These are phyloP conservation scores for Menidia beryllina DNA, from an alignment of 2,113 vertebrate species.

Conservation along the genomic window DNA sequence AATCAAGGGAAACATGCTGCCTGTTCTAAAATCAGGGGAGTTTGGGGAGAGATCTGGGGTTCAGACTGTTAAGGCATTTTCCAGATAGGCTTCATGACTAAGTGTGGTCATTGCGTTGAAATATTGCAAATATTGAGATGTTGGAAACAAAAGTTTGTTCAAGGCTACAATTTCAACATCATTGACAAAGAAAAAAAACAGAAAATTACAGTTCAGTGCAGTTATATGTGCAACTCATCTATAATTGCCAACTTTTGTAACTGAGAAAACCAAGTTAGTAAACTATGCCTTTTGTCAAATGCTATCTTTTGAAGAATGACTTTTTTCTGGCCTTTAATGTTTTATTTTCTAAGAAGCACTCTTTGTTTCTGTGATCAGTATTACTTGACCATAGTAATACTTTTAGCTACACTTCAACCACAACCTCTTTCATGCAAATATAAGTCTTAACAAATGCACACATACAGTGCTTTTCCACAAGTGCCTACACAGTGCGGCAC, in stretches of 20 bases:
- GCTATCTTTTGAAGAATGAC: background rate
- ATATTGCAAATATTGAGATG: conserved; percentile 46
- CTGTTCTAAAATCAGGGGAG: conserved; percentile 42
- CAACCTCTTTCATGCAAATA: background rate
- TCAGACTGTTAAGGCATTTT: conserved; percentile 45
- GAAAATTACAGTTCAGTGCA: too few species aligned
- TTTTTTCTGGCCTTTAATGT: background rate
- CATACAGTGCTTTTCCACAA: too few species aligned
- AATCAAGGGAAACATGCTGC: conserved; percentile 69
- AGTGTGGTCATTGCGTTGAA: conserved; percentile 58
- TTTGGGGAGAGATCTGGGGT: conserved; percentile 38
- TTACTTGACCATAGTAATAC: too few species aligned
- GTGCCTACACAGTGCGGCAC: too few species aligned
- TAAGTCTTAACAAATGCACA: background rate
- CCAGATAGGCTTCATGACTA: conserved; percentile 55
- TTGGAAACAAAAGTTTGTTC: background rate
- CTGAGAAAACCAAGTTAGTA: background rate
- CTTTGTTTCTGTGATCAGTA: too few species aligned
- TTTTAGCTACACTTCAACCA: too few species aligned
- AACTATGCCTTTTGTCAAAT: background rate
- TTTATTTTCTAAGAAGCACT: too few species aligned
- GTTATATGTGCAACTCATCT: too few species aligned
- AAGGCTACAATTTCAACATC: too few species aligned
- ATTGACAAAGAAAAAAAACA: too few species aligned
- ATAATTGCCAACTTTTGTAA: too few species aligned